phyloP scores from a whole-genome alignment of 2,888 invertebrate genomes.

The Microctonus aethiopoides region DNA sequence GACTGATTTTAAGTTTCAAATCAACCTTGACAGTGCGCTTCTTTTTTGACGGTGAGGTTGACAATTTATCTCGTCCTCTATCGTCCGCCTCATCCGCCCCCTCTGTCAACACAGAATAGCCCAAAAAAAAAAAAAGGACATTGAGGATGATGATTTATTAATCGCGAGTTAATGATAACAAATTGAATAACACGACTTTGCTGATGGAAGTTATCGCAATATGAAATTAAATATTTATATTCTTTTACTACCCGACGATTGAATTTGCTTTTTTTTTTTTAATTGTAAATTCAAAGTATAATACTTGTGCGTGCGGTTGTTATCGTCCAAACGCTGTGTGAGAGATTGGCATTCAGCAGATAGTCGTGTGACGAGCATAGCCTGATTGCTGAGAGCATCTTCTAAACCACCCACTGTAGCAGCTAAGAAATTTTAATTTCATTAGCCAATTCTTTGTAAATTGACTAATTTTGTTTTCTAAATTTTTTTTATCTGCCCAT shows the following conservation, averaged over 20 bases:
- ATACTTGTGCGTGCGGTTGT: slow-evolving; percentile 89
- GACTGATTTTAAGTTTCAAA: slow-evolving; percentile 65
- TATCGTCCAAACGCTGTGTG: slow-evolving; percentile 90
- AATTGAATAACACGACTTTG: background rate
- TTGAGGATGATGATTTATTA: slow-evolving; percentile 16
- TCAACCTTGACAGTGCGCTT: slow-evolving; percentile 64
- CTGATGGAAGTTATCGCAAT: background rate
- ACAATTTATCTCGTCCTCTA: slow-evolving; percentile 45
- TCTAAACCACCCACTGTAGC: slow-evolving; percentile 90
- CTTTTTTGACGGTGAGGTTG: slow-evolving; percentile 59
- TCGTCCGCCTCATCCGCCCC: slow-evolving; percentile 54
- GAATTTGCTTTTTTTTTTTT: background rate
- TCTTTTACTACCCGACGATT: background rate
- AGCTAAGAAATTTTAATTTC: slow-evolving; percentile 73
- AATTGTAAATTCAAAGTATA: slow-evolving; percentile 26
- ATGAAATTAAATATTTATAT: background rate
- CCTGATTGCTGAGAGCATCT: slow-evolving; percentile 90
- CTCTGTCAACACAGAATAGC: slow-evolving; percentile 64
- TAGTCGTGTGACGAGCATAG: slow-evolving; percentile 92
- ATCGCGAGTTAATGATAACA: background rate
- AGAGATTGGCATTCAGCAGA: slow-evolving; percentile 89
- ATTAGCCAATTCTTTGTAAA: slow-evolving; percentile 52
- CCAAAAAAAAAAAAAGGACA: slow-evolving; percentile 36
- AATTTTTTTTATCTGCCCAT: slow-evolving; percentile 50
- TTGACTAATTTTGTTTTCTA: slow-evolving; percentile 45